These are phyloP conservation scores for Dascyllus trimaculatus DNA, from an alignment of 2,113 vertebrate species.

Conservation along the genomic window DNA sequence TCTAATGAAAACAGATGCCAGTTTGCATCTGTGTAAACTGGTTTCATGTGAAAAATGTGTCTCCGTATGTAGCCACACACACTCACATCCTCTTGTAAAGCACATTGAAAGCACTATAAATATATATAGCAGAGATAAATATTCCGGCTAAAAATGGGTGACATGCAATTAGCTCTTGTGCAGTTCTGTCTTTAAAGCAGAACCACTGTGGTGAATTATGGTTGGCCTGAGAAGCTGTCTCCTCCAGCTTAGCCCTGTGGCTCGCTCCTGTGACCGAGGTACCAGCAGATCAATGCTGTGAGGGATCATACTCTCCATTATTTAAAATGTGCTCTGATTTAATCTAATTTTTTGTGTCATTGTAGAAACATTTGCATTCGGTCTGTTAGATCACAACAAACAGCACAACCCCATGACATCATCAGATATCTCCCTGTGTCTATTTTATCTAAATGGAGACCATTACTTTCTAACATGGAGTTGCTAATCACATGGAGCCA, in stretches of 20 bases:
- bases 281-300: conserved; percentile 29
- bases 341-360: conserved; percentile 62
- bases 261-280: conserved; percentile 33
- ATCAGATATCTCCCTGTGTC: conserved; percentile 11
- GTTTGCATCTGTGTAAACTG: neutral
- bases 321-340: conserved; percentile 70
- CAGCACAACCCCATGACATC: conserved; percentile 48
- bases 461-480: neutral
- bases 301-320: conserved; percentile 57
- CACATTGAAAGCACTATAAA: conserved; percentile 53
- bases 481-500: neutral
- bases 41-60: conserved; percentile 3
- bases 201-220: conserved; percentile 59
- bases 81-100: conserved; percentile 20
- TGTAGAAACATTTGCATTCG: conserved; percentile 59
- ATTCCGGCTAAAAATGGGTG: conserved; percentile 61
- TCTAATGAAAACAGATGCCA: neutral
- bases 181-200: conserved; percentile 64
- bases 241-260: conserved; percentile 38
- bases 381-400: conserved; percentile 25
- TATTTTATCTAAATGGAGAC: conserved; percentile 4
- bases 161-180: conserved; percentile 64
- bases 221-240: conserved; percentile 22
- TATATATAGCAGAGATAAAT: conserved; percentile 58
- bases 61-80: neutral